Conservation (phyloP, 2,797 vertebrate genomes). For the Leptatherina wallacei region DNA sequence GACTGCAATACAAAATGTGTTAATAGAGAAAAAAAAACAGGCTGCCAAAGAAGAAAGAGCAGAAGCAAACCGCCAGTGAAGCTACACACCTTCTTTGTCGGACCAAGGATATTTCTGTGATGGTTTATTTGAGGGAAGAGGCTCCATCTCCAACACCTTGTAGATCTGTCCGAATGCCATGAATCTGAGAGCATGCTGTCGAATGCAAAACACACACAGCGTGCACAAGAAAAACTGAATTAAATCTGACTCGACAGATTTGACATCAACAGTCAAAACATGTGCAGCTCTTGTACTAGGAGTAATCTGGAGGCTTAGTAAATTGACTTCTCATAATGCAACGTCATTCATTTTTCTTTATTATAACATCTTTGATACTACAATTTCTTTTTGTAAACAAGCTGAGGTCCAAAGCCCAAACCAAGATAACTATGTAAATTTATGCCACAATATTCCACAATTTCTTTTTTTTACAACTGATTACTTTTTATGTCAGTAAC, state of each 20-base stretch:
- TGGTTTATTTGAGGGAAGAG: conserved; percentile 96
- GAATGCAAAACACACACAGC: conserved; percentile 41
- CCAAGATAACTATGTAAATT: neutral
- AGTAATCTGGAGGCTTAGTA: neutral
- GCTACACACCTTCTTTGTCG: conserved; percentile 91
- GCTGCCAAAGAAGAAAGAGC: neutral
- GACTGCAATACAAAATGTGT: conserved; percentile 1
- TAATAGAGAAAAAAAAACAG: conserved; percentile 21
- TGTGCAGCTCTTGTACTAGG: neutral
- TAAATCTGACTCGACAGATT: neutral
- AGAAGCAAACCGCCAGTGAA: conserved; percentile 8
- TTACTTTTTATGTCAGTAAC: neutral
- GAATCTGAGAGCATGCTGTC: conserved; percentile 92
- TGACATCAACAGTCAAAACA: neutral
- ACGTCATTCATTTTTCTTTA: neutral
- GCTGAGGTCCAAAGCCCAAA: neutral
- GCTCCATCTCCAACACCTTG: conserved; percentile 98
- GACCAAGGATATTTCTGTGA: conserved; percentile 97
- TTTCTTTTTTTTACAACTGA: neutral
- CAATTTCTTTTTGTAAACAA: neutral
- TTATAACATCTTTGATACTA: neutral
- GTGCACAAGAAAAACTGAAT: conserved; percentile 20
- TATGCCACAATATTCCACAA: neutral
- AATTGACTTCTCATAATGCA: neutral
- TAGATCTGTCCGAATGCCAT: conserved; percentile 98